phyloP scores from a whole-genome alignment of 1,140 invertebrate species.

The Varroa destructor region DNA sequence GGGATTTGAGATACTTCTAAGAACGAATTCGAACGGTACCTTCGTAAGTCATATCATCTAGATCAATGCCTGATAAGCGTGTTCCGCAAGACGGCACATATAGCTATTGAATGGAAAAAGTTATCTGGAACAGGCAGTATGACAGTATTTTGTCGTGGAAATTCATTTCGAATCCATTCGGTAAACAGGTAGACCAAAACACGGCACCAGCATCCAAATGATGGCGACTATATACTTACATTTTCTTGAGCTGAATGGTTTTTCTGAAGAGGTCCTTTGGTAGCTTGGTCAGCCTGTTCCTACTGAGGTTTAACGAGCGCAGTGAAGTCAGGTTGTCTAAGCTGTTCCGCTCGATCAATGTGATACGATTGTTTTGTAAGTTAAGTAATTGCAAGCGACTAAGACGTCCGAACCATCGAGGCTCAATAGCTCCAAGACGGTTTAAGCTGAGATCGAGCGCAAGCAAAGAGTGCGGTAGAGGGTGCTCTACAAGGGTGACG shows the following conservation, averaged over 20 bases:
- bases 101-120: too few relatives aligned
- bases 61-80: too few relatives aligned
- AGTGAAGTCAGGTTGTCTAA: constrained; percentile 58
- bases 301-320: constrained; percentile 60
- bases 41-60: too few relatives aligned
- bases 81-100: too few relatives aligned
- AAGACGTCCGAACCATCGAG: constrained; percentile 6
- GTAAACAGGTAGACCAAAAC: too few relatives aligned
- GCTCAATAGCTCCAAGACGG: not conserved
- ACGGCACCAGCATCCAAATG: too few relatives aligned
- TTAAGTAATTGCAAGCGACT: constrained; percentile 40
- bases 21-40: too few relatives aligned
- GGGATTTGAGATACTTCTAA: too few relatives aligned
- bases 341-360: constrained; percentile 51
- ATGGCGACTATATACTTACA: constrained; percentile 46
- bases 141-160: too few relatives aligned
- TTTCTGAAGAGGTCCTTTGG: constrained; percentile 57
- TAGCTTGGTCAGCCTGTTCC: constrained; percentile 57
- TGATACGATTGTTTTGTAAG: constrained; percentile 61
- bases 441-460: constrained; percentile 13
- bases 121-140: too few relatives aligned
- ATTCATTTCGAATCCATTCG: too few relatives aligned
- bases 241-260: constrained; percentile 52
- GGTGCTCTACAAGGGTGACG: not conserved
- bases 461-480: constrained; percentile 6